These are phyloP conservation scores for Drosophila affinis DNA, from an alignment of 2,888 invertebrate species.

Conservation along the genomic window DNA sequence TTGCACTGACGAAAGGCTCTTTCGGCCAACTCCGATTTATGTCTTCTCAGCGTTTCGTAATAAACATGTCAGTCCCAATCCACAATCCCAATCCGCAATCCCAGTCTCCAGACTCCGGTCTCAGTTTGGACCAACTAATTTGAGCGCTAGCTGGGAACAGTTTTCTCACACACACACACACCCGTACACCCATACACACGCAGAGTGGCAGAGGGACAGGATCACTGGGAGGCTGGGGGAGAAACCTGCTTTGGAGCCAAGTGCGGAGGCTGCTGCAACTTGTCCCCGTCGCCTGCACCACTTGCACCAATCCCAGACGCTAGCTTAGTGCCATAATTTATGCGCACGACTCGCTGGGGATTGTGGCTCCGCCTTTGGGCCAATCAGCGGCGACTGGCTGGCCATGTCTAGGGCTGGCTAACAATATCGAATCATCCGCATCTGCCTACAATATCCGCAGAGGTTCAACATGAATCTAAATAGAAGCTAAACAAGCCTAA, in stretches of 20 bases:
- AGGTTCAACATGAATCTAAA: neutral
- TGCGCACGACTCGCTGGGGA: conserved; percentile 70
- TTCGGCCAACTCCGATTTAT: conserved; percentile 58
- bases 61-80: conserved; percentile 71
- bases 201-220: neutral
- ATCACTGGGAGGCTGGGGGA: conserved; percentile 58
- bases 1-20: conserved; percentile 61
- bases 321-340: conserved; percentile 80
- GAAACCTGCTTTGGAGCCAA: conserved; percentile 52
- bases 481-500: neutral
- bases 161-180: conserved; percentile 9
- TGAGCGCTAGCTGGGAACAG: conserved; percentile 47
- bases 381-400: conserved; percentile 62
- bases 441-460: neutral
- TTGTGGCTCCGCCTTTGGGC: conserved; percentile 75
- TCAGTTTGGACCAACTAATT: conserved; percentile 43
- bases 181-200: conserved; percentile 18
- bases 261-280: conserved; percentile 49
- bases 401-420: conserved; percentile 53
- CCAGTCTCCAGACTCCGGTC: conserved; percentile 29
- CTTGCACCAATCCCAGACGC: conserved; percentile 80
- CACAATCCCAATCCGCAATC: conserved; percentile 42
- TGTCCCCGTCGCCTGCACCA: conserved; percentile 32
- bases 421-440: conserved; percentile 12
- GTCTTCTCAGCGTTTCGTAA: conserved; percentile 59